Evolutionary conservation across 2,888 invertebrate genomes (phyloP).

Genomic region (Anoplius nigerrimus): DNA sequence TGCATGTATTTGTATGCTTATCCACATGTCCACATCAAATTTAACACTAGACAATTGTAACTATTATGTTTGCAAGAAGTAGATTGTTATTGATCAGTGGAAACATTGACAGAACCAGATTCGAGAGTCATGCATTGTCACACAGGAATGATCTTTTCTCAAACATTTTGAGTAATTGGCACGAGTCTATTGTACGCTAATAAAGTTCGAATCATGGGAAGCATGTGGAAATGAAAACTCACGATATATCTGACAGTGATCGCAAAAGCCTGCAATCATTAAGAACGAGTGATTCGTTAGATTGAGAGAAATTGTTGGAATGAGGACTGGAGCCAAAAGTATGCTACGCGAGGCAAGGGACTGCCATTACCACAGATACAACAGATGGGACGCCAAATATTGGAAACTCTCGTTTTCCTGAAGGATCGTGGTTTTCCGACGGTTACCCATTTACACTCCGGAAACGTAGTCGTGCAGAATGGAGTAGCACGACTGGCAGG

Average conservation of each 20-base stretch:
- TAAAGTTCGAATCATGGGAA: too few relatives aligned
- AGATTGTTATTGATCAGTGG: too few relatives aligned
- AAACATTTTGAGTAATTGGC: neutral
- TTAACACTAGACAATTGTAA: too few relatives aligned
- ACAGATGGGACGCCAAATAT: slow-evolving; percentile 89
- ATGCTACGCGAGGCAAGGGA: slow-evolving; percentile 82
- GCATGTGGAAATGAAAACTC: neutral
- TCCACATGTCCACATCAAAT: too few relatives aligned
- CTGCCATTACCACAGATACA: slow-evolving; percentile 88
- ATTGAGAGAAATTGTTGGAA: slow-evolving; percentile 82
- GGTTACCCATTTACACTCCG: slow-evolving; percentile 91
- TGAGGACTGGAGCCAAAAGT: slow-evolving; percentile 87
- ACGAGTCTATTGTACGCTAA: too few relatives aligned
- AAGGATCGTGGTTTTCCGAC: slow-evolving; percentile 92
- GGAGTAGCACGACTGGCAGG: slow-evolving; percentile 93
- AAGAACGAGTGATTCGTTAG: slow-evolving; percentile 45
- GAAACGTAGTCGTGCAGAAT: slow-evolving; percentile 94
- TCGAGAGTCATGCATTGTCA: neutral
- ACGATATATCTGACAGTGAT: neutral
- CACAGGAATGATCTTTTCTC: neutral
- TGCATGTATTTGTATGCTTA: too few relatives aligned
- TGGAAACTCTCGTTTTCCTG: slow-evolving; percentile 90
- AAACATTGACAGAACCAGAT: too few relatives aligned
- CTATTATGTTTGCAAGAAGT: too few relatives aligned
- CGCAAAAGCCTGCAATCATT: neutral